phyloP scores from a whole-genome alignment of 2,888 invertebrate genomes.

The Choreutis nemorana region DNA sequence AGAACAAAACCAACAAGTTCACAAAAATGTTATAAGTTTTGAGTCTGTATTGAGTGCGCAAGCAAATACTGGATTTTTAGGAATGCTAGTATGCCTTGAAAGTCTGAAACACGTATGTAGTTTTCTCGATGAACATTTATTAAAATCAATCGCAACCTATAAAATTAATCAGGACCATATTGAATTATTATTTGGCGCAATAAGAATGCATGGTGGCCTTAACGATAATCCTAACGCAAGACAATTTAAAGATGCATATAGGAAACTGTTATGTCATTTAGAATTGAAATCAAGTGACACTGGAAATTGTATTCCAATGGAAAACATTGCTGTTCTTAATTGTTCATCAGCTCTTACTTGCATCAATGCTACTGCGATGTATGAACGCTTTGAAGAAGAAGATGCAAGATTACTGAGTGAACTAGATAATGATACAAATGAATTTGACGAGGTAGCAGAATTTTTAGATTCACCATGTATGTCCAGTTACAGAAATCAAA shows the following conservation, averaged over 20 bases:
- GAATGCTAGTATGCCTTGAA: not conserved
- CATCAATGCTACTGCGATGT: no score
- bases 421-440: no score
- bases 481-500: no score
- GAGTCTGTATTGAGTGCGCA: not conserved
- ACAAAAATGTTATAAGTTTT: no score
- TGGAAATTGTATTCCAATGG: constrained; percentile 2
- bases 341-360: no score
- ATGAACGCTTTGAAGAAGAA: no score
- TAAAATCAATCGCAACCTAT: not conserved
- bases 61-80: constrained; percentile 1
- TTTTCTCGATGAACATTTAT: constrained; percentile 1
- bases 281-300: constrained; percentile 3
- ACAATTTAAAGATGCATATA: no score
- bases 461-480: no score
- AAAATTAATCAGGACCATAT: constrained; percentile 1
- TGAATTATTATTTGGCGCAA: constrained; percentile 2
- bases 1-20: no score
- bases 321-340: constrained; percentile 3
- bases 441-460: no score
- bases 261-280: constrained; percentile 4
- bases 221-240: constrained; percentile 1
- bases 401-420: no score
- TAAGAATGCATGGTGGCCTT: constrained; percentile 2
- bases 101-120: not conserved